Evolutionary conservation across 2,888 invertebrate genomes (phyloP), one percentile per base, ranked within the genome.

Genomic region (Agrypnus murinus): DNA sequence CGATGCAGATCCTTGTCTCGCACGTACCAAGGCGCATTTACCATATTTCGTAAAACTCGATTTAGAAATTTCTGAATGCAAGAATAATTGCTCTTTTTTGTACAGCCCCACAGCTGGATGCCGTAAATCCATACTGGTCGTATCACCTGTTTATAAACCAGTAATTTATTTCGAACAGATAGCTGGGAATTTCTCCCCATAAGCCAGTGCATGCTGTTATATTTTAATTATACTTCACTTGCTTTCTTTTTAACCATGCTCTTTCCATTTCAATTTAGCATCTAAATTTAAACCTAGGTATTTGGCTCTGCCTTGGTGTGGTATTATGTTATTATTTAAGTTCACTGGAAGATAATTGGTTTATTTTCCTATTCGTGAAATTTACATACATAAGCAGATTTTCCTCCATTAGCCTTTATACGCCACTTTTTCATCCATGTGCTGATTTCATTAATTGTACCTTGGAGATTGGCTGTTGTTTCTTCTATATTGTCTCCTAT

Each of bases 401-500:
- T 50, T 15, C 7, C 19, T 7, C 14, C 50, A 50, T 50, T 14
- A 19, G 40, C 4, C 38, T 59, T 59, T 40, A 25, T 43, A 9
- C 43, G 19, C 40, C 40, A 40, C 25, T 8, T 59, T 43, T 43
- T 59, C 19, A 17, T 59, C 59, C 40, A 59, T 43, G 17, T 43
- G 12, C 40, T 43, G 15, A 59, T 59, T 59, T 59, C 43, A 59
- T 59, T 31, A 43, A 17, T 59, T 59, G 43, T 43, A 25, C 43
- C 19, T 59, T 59, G 40, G 43, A 59, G 59, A 4, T 59, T 8
- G 59, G 59, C 43, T n/a, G 59, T 59, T 17, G 40, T 43, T 59
- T 40, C 59, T 43, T 59, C 25, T 19, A 59, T 12, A 43, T 10
- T 59, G 40, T 59, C 25, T 59, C 58, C 59, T 43, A 14, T 59